Base-by-base conservation (phyloP, 2,113 vertebrate genomes). In the Zosterops pallidus region DNA sequence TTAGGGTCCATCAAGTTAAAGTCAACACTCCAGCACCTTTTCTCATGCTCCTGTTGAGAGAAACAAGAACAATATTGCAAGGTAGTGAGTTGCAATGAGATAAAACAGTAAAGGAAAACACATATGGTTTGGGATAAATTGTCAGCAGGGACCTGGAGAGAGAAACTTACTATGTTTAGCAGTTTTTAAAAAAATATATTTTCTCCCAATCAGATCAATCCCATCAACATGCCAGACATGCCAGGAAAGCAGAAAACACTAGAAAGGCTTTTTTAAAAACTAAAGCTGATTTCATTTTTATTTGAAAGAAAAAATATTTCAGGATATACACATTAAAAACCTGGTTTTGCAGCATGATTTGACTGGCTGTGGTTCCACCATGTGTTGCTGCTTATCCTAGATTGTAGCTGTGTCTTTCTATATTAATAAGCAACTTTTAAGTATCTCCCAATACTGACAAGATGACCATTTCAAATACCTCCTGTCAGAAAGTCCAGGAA, bases 1-100 rank as follows among this genome's bases (percentile, higher is more conserved):
- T 99, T 99, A 33, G 99, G 99, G 97, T 99, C 99, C 99, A 99
- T 99, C 92, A 99, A 98, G 95, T 99, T 99, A 92, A 99, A 99
- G 97, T 99, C 99, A 57, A 99, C 99, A 92, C 99, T 99, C 99
- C 99, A 99, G 97, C 99, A 99, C 72, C 99, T 98, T 96, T 99
- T 99, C 96, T 99, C 99, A 96, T 99, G 99, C 69, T 99, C 99
- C 99, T 99, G 82, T 96, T 95, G 56, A 91, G 3, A 94, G 41
- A 97, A 95, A 92, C 16, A 80, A 83, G 26, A 77, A 94, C 85
- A 81, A 97, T 35, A 97, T 86, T 72, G 60, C 31, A 95, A 95
- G 23, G 46, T 1, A 89, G 56, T 52, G 72, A 95, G 56, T 9
- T 83, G 21, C 15, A 92, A 64, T 81, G 18, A 42, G 29, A 78